A percentile compares a stretch with the other conserved stretches of the same genome.
phyloP scores from a whole-genome alignment of 2,797 vertebrate species.

The Onychomys arenicola region DNA sequence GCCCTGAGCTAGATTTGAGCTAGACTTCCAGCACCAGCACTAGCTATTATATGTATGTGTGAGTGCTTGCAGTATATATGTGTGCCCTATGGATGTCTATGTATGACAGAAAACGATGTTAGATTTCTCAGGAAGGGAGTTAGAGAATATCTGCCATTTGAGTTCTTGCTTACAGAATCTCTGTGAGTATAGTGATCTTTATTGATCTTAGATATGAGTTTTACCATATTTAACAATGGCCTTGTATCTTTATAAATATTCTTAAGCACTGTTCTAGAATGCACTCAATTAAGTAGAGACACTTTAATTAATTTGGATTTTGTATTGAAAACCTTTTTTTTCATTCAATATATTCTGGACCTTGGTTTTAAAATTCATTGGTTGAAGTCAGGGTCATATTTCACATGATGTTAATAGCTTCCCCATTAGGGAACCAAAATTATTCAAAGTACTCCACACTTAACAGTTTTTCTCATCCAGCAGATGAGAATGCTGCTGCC shows the following conservation, averaged over 20 bases:
- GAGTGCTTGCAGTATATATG: not conserved
- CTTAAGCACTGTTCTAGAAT: not conserved
- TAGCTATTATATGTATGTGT: not conserved
- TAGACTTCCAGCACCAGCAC: not conserved
- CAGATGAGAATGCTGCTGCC: not conserved
- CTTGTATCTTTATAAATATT: not conserved
- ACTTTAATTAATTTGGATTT: not conserved
- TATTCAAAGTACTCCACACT: not conserved
- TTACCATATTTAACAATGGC: not conserved
- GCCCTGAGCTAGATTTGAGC: not conserved
- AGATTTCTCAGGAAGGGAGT: not conserved
- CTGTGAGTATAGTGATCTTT: not conserved
- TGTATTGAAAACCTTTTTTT: not conserved
- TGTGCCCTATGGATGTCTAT: not conserved
- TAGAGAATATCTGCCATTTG: not conserved
- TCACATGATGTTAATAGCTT: not conserved
- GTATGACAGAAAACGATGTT: not conserved
- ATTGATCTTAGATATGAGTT: not conserved
- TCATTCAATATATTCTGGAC: not conserved
- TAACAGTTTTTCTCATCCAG: not conserved
- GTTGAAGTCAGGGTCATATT: not conserved
- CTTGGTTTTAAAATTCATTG: not conserved
- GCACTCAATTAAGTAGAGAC: not conserved
- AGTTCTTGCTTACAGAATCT: not conserved
- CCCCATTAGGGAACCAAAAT: not conserved